A percentile compares a stretch with the other conserved stretches of the same genome.
phyloP scores from a whole-genome alignment of 2,797 vertebrate species.

The Schizopygopsis malacanthus region DNA sequence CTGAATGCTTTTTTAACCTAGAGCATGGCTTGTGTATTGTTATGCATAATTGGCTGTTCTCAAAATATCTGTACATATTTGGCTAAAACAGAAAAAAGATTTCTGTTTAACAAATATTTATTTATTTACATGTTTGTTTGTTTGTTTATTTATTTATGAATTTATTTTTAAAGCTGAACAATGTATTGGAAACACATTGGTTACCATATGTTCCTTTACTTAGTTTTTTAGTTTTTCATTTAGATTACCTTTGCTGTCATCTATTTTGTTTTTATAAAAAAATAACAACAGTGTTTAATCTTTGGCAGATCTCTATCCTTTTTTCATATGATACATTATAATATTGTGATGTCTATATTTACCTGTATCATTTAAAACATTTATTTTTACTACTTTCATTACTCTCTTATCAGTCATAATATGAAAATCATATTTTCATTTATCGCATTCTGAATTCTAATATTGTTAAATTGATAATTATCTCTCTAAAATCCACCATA shows the following conservation, averaged over 20 bases:
- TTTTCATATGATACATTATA: neutral
- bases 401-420: neutral
- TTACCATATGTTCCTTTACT: neutral
- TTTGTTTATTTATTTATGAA: neutral
- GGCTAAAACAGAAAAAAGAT: neutral
- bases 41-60: conserved; percentile 5
- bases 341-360: neutral
- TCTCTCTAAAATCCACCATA: neutral
- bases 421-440: neutral
- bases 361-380: neutral
- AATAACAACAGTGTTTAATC: too few relatives aligned
- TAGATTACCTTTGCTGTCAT: neutral
- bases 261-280: neutral
- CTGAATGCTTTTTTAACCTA: neutral
- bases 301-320: neutral
- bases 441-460: neutral
- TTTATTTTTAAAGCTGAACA: too few relatives aligned
- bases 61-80: conserved; percentile 37
- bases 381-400: neutral
- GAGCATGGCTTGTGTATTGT: conserved; percentile 50
- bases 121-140: neutral
- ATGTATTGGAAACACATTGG: neutral
- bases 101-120: neutral
- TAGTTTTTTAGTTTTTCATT: neutral
- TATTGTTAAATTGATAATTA: neutral